Evolutionary conservation across 30 jellyfish, hydroid and myxozoan genomes (phyloP).

Genomic region (Cassiopea xamachana): DNA sequence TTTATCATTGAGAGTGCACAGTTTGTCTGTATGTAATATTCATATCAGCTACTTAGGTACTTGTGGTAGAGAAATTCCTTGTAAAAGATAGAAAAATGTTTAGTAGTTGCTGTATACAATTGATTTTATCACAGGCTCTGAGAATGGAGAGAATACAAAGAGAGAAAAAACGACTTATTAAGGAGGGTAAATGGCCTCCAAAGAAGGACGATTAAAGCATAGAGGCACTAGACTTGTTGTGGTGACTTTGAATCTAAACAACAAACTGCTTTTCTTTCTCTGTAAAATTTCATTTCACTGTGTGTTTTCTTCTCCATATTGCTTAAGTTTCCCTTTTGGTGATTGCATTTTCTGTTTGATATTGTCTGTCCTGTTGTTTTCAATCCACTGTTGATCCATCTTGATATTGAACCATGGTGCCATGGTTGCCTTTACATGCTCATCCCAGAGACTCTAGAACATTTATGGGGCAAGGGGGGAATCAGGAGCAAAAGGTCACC

Average conservation of each 20-base stretch:
- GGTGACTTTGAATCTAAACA: neutral
- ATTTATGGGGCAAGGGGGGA: too few relatives aligned
- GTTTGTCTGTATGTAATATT: too few relatives aligned
- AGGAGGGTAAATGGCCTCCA: constrained; percentile 79
- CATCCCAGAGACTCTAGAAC: too few relatives aligned
- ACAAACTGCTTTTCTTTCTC: neutral
- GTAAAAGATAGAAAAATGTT: neutral
- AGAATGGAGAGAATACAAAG: constrained; percentile 33
- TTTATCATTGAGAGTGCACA: too few relatives aligned
- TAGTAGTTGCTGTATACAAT: neutral
- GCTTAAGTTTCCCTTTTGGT: neutral
- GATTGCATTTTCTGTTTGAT: neutral
- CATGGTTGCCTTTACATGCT: too few relatives aligned
- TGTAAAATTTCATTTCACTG: neutral
- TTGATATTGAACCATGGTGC: too few relatives aligned
- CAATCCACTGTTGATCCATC: too few relatives aligned
- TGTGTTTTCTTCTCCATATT: neutral
- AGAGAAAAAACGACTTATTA: constrained; percentile 58
- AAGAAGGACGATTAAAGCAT: constrained; percentile 26
- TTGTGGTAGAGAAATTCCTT: too few relatives aligned
- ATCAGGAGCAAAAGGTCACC: too few relatives aligned
- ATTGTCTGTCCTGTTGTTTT: too few relatives aligned
- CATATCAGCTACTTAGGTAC: too few relatives aligned
- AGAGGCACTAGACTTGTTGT: neutral
- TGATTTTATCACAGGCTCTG: constrained; percentile 4